phyloP scores from a whole-genome alignment of 2,113 vertebrate genomes.

The Regulus satrapa region DNA sequence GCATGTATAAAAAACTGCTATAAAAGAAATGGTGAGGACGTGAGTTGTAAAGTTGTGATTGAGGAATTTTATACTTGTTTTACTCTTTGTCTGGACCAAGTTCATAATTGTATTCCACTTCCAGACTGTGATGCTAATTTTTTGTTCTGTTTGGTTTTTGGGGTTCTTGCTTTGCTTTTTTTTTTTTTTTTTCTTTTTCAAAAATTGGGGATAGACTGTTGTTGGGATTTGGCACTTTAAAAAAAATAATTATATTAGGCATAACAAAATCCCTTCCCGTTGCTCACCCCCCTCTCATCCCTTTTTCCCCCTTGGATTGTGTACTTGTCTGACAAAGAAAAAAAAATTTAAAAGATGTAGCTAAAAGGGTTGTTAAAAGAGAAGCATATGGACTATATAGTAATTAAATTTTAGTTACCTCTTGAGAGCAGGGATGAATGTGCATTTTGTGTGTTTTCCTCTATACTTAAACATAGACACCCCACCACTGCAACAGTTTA shows the following conservation, averaged over 20 bases:
- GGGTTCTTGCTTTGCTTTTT: neutral
- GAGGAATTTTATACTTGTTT: neutral
- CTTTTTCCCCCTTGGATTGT: accelerated
- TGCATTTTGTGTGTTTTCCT: neutral
- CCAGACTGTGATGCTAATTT: too few species aligned
- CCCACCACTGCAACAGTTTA: neutral
- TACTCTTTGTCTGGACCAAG: neutral
- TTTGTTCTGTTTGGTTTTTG: neutral
- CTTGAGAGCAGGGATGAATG: neutral
- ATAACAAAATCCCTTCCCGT: neutral
- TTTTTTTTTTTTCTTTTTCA: neutral
- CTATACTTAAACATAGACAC: neutral
- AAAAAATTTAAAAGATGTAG: neutral
- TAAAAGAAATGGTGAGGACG: neutral
- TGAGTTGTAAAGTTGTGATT: neutral
- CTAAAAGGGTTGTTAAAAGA: neutral
- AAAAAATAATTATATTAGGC: accelerated
- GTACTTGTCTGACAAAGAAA: neutral
- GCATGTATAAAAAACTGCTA: neutral
- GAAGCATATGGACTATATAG: neutral
- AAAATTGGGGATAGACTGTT: accelerated
- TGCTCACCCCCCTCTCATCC: accelerated
- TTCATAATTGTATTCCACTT: neutral
- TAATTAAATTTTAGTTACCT: neutral
- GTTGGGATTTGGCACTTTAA: neutral